phyloP scores from a whole-genome alignment of 2,797 vertebrate species.

The Decapterus maruadsi region DNA sequence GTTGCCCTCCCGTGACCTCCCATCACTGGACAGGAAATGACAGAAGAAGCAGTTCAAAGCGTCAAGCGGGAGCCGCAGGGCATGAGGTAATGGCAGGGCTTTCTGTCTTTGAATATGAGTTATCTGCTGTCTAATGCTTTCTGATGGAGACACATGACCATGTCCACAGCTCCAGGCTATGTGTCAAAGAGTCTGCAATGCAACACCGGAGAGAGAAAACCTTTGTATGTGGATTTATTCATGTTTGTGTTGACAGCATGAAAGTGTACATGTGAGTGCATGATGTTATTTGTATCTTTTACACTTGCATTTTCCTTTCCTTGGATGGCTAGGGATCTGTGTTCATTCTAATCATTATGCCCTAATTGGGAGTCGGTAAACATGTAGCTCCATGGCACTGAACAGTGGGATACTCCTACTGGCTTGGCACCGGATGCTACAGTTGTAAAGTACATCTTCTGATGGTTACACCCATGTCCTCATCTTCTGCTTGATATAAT shows the following conservation, averaged over 20 bases:
- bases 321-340: too few relatives aligned
- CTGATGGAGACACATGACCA: conserved; percentile 61
- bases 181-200: conserved; percentile 29
- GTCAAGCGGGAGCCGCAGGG: conserved; percentile 11
- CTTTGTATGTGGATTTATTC: background rate
- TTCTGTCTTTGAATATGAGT: conserved; percentile 53
- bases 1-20: conserved; percentile 44
- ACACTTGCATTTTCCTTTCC: too few relatives aligned
- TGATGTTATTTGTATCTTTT: background rate
- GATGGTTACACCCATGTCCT: too few relatives aligned
- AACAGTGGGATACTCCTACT: background rate
- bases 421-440: background rate
- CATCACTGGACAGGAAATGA: conserved; percentile 63
- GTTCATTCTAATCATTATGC: too few relatives aligned
- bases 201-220: conserved; percentile 17
- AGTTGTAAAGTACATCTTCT: background rate
- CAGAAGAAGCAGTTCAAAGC: conserved; percentile 56
- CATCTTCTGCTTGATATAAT: background rate
- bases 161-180: conserved; percentile 22
- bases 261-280: background rate
- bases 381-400: background rate
- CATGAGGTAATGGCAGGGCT: conserved; percentile 22
- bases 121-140: conserved; percentile 51
- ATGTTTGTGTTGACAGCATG: conserved; percentile 10
- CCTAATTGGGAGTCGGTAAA: too few relatives aligned